Percentiles rank a stretch among this genome's conserved stretches.
phyloP scores from a whole-genome alignment of 2,888 invertebrate genomes.

The Pseudolycoriella hygida region DNA sequence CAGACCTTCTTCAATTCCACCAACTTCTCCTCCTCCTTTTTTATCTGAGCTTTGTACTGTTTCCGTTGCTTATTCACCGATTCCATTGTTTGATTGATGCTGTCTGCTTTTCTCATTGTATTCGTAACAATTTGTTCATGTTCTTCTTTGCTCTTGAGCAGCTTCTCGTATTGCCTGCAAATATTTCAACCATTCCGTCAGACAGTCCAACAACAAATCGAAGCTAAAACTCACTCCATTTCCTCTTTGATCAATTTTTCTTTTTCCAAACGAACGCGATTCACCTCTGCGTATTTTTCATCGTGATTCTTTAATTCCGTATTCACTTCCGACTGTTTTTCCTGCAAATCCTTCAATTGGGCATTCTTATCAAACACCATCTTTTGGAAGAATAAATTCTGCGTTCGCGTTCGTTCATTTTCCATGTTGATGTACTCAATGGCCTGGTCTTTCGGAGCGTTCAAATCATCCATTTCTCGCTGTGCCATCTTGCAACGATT shows the following conservation, averaged over 20 bases:
- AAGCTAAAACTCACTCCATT: slow-evolving; percentile 20
- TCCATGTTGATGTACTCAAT: slow-evolving; percentile 60
- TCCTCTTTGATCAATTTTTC: slow-evolving; percentile 21
- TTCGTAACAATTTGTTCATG: slow-evolving; percentile 40
- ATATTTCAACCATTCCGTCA: slow-evolving; percentile 1
- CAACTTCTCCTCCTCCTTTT: slow-evolving; percentile 47
- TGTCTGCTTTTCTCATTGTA: slow-evolving; percentile 45
- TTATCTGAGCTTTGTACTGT: slow-evolving; percentile 48
- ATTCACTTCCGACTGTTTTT: slow-evolving; percentile 36
- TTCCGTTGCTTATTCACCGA: slow-evolving; percentile 57
- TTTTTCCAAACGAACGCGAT: slow-evolving; percentile 32
- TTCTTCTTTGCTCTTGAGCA: slow-evolving; percentile 39
- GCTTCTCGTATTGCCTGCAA: slow-evolving; percentile 37
- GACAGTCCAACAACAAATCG: not conserved
- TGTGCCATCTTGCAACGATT: slow-evolving; percentile 71
- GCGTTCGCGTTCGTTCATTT: slow-evolving; percentile 50
- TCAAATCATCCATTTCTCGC: slow-evolving; percentile 59
- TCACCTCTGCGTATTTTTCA: slow-evolving; percentile 16
- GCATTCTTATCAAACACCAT: slow-evolving; percentile 31
- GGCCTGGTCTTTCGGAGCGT: slow-evolving; percentile 62
- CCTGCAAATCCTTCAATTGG: slow-evolving; percentile 30
- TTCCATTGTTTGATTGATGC: slow-evolving; percentile 44
- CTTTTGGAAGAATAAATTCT: slow-evolving; percentile 55
- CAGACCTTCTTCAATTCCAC: slow-evolving; percentile 40
- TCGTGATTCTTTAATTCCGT: slow-evolving; percentile 32